Conservation (phyloP, 2,113 vertebrate species). For the Chloropsis cyanopogon region DNA sequence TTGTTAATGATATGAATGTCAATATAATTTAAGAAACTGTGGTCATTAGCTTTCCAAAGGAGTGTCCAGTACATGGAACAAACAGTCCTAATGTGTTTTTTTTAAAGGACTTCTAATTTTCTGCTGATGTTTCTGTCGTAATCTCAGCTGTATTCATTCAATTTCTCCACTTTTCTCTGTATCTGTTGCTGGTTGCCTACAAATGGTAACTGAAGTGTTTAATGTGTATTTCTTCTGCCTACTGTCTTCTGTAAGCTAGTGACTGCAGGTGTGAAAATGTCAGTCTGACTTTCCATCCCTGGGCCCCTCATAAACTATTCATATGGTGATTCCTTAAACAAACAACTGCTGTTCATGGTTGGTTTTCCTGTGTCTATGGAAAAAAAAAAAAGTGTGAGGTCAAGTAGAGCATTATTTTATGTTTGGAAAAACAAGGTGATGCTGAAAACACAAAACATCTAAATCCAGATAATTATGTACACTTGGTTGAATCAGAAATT, state of each 20-base stretch:
- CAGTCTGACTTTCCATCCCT: not conserved
- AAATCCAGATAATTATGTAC: not conserved
- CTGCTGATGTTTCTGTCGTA: rapidly evolving
- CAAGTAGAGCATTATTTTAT: not conserved
- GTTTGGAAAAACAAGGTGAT: not conserved
- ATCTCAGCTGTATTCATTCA: not conserved
- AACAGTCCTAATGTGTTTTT: not conserved
- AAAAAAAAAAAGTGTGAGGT: not conserved
- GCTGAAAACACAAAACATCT: not conserved
- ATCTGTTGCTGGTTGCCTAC: not conserved
- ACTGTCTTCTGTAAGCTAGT: not conserved
- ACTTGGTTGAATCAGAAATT: not conserved
- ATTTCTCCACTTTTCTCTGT: not conserved
- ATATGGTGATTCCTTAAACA: not conserved
- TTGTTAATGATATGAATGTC: rapidly evolving
- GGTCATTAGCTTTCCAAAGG: not conserved
- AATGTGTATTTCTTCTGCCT: not conserved
- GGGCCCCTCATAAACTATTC: not conserved
- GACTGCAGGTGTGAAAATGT: not conserved
- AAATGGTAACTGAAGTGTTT: not conserved
- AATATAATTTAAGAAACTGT: not conserved
- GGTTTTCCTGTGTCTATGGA: not conserved
- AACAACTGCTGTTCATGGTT: not conserved
- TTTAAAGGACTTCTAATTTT: not conserved
- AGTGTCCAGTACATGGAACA: not conserved